A percentile compares a stretch with the other conserved stretches of the same genome.
These are phyloP conservation scores for Oxytorus armatus DNA, from an alignment of 2,888 invertebrate genomes.

Conservation along the genomic window DNA sequence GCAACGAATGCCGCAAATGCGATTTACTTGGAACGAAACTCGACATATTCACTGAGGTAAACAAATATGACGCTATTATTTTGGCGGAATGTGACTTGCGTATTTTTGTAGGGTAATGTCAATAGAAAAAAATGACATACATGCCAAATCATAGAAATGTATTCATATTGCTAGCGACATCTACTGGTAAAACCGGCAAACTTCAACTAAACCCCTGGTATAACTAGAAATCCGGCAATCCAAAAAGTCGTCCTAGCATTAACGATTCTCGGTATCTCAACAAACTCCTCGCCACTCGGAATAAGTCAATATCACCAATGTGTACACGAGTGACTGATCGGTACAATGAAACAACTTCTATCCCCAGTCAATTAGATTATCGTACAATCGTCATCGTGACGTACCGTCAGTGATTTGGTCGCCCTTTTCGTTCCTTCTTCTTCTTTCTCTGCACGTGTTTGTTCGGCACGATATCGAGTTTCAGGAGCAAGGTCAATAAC, in stretches of 20 bases:
- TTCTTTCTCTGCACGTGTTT: slow-evolving; percentile 36
- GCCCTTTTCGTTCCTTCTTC: slow-evolving; percentile 63
- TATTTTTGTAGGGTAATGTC: too few species aligned
- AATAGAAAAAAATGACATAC: too few species aligned
- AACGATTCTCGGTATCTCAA: neutral
- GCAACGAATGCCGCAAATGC: too few species aligned
- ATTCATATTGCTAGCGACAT: too few species aligned
- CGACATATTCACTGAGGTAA: too few species aligned
- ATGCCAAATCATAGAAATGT: too few species aligned
- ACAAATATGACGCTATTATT: too few species aligned
- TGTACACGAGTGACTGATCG: slow-evolving; percentile 21
- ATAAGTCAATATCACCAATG: neutral
- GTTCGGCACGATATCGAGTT: slow-evolving; percentile 53
- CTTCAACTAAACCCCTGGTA: too few species aligned
- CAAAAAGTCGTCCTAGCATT: neutral
- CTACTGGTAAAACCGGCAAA: too few species aligned
- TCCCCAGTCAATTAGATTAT: slow-evolving; percentile 61
- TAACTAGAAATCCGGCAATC: neutral
- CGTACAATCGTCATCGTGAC: slow-evolving; percentile 38
- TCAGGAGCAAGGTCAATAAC: slow-evolving; percentile 65
- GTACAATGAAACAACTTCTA: slow-evolving; percentile 36
- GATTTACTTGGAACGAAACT: too few species aligned
- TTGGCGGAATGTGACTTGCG: too few species aligned
- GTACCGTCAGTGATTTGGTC: slow-evolving; percentile 13
- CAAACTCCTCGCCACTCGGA: neutral